Evolutionary conservation across 2,888 invertebrate species (phyloP).

Genomic region (Amphipyra tragopoginis): DNA sequence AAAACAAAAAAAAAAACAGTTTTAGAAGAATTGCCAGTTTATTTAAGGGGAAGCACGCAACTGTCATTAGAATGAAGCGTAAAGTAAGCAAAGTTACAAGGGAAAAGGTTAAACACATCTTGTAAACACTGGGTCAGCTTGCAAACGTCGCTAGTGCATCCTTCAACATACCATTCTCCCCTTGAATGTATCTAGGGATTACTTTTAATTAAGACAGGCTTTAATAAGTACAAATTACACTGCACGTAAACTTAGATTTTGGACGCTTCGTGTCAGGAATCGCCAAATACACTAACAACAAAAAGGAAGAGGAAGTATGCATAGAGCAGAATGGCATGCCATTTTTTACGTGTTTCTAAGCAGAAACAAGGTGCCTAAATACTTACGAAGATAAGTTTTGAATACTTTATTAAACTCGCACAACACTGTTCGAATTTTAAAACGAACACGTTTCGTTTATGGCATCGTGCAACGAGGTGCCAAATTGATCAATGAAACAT

Average conservation of each 20-base stretch:
- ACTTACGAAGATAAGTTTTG: constrained; percentile 5
- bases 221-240: background rate
- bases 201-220: constrained; percentile 19
- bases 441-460: constrained; percentile 22
- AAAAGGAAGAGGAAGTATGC: constrained; percentile 9
- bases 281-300: background rate
- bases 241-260: constrained; percentile 1
- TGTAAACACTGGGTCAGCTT: constrained; percentile 12
- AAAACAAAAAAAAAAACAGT: too few relatives aligned
- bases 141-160: constrained; percentile 3
- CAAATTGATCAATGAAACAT: constrained; percentile 43
- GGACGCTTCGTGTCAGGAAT: background rate
- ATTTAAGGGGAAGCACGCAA: constrained; percentile 24
- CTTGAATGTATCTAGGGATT: constrained; percentile 5
- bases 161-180: constrained; percentile 1
- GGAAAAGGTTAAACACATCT: constrained; percentile 18
- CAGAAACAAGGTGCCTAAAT: too few relatives aligned
- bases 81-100: constrained; percentile 21
- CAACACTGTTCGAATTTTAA: constrained; percentile 13
- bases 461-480: constrained; percentile 33
- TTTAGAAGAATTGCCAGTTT: constrained; percentile 13
- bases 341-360: too few relatives aligned
- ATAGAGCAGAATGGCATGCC: background rate
- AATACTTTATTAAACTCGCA: constrained; percentile 22
- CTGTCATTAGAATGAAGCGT: constrained; percentile 21